A percentile compares a stretch with the other conserved stretches of the same genome.
phyloP scores from a whole-genome alignment of 2,888 invertebrate species.

The Seira ritae region DNA sequence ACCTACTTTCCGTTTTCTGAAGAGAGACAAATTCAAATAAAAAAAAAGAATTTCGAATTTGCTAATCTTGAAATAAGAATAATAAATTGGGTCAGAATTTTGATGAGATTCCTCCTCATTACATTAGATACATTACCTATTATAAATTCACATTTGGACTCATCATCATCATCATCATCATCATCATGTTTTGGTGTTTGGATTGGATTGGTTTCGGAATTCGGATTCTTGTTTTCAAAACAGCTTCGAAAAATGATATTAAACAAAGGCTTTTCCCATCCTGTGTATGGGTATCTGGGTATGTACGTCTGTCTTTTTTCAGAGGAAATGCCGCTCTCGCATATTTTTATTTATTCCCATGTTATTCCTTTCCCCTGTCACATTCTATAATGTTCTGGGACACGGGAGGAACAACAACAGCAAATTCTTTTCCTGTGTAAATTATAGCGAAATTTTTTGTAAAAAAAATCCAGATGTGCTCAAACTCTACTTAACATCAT shows the following conservation, averaged over 20 bases:
- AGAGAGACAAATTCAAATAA: too few species aligned
- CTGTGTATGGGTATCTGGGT: too few species aligned
- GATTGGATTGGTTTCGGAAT: neutral
- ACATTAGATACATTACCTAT: neutral
- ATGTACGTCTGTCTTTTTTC: neutral
- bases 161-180: too few species aligned
- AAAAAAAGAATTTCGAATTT: too few species aligned
- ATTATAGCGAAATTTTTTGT: constrained; percentile 51
- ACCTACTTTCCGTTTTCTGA: neutral
- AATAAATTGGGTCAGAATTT: constrained; percentile 1
- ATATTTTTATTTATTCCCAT: neutral
- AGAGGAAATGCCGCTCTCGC: neutral
- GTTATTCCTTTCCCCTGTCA: neutral
- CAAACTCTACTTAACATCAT: too few species aligned
- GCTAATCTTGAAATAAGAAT: neutral
- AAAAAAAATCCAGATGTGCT: constrained; percentile 59
- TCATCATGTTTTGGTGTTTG: too few species aligned
- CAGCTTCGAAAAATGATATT: neutral
- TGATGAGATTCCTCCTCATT: neutral
- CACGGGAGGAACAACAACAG: constrained; percentile 29
- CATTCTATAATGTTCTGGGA: constrained; percentile 4
- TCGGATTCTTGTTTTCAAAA: neutral
- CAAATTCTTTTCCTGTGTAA: constrained; percentile 52
- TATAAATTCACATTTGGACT: too few species aligned
- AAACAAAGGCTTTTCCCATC: neutral